Evolutionary conservation across 1,140 invertebrate genomes (phyloP), one percentile per base, ranked within the genome.

Genomic region (Holcopasites calliopsidis): DNA sequence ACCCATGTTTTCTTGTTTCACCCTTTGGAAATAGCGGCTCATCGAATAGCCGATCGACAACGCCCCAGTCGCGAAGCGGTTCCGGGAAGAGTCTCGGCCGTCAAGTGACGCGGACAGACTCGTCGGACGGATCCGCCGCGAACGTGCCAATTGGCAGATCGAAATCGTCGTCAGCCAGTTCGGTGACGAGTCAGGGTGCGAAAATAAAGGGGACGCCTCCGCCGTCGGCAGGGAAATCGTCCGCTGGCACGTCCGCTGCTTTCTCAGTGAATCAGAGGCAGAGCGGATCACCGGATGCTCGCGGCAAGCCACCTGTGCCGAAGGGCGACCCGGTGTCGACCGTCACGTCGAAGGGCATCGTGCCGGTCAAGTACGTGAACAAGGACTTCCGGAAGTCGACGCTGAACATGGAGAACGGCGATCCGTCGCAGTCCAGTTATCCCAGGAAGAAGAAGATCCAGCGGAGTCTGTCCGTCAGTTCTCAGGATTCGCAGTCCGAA

Each of bases 331-430:
- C 73, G 31, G 31, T 62, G 65, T 75, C 87, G 57, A 87, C 92
- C 60, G 77, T 87, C 60, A 49, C 44, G 44, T 50, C 73, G 3
- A 80, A 77, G 91, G 92, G 73, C 92, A 60, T 73, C 78, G 31
- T 74, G 40, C 18, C 64, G 35, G 65, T 74, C 0, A 93, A 93
- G 66, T 92, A 90, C 42, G 91, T 93, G 7, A 96, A 96, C 86
- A 96, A 96, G 90, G 95, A 96, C 86, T 96, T 96, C 83, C 92
- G 95, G 13, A 96, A 96, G 87, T 96, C 95, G 0, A 93, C 94
- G 0, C 87, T 96, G 10, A 96, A 96, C 86, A 95, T 95, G 92
- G 94, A 93, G 55, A 91, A 89, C 60, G 89, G 88, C 1, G 88
- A 90, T n/a, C 79, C 86, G 0, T 85, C 84, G 18, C 77, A 85